Conservation (phyloP, 2,888 invertebrate genomes). For the Pseudoips prasinana region DNA sequence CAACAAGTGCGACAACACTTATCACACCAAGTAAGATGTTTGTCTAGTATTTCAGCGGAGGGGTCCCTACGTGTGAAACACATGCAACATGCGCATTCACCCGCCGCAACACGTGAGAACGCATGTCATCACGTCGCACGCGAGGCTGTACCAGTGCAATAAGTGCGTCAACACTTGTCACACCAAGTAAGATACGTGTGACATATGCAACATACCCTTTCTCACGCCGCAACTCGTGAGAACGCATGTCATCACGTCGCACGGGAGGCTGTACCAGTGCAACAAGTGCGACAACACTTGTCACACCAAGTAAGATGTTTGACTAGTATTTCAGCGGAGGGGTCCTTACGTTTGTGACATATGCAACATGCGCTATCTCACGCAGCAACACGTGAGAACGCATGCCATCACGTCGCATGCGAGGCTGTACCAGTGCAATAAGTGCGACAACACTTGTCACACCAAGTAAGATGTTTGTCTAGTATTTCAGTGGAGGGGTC, state of each 20-base stretch:
- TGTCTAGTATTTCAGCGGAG: no score
- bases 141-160: no score
- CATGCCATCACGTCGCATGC: slow-evolving; percentile 50
- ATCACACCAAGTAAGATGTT: slow-evolving; percentile 57
- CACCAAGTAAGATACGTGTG: slow-evolving; percentile 44
- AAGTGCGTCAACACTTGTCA: no score
- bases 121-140: no score
- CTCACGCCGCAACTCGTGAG: no score
- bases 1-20: slow-evolving; percentile 42
- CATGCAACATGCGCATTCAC: no score
- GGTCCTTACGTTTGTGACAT: slow-evolving; percentile 50
- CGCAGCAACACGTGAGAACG: slow-evolving; percentile 41
- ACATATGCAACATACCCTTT: slow-evolving; percentile 51
- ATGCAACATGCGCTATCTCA: slow-evolving; percentile 53
- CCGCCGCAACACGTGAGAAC: slow-evolving; percentile 46
- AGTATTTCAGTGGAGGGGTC: slow-evolving; percentile 51
- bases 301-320: no score
- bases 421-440: slow-evolving; percentile 47
- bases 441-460: slow-evolving; percentile 49
- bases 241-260: slow-evolving; percentile 48
- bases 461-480: slow-evolving; percentile 55
- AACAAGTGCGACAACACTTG: slow-evolving; percentile 44
- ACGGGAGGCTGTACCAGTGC: slow-evolving; percentile 51
- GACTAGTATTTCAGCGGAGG: slow-evolving; percentile 49
- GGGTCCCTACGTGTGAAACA: slow-evolving; percentile 46